A percentile compares a stretch with the other conserved stretches of the same genome.
Conservation (phyloP, 2,888 invertebrate genomes). For the Drosophila atripex region DNA sequence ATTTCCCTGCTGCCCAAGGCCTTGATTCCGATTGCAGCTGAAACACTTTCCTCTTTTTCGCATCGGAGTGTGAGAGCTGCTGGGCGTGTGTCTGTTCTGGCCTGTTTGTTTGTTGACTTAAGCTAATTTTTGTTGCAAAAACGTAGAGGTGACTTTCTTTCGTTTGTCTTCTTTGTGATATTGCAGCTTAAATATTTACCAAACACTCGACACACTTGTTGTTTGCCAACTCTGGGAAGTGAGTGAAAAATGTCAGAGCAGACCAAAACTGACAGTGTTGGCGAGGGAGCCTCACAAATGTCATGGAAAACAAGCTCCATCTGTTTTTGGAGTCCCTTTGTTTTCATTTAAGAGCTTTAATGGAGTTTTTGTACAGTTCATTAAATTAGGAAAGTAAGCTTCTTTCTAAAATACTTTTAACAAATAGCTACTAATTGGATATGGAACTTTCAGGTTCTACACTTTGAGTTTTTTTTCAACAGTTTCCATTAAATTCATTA, state of each 20-base stretch:
- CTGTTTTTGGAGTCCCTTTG: not conserved
- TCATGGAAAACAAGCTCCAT: slow-evolving; percentile 4
- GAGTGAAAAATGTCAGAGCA: not conserved
- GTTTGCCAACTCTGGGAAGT: slow-evolving; percentile 33
- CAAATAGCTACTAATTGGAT: too few relatives aligned
- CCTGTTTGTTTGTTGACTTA: slow-evolving; percentile 49
- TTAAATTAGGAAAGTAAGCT: not conserved
- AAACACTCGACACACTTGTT: slow-evolving; percentile 57
- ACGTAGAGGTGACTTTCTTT: slow-evolving; percentile 12
- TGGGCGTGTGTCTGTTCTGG: slow-evolving; percentile 6
- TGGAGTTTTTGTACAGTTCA: too few relatives aligned
- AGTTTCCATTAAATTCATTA: not conserved
- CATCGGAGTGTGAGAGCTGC: not conserved
- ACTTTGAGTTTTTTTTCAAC: not conserved
- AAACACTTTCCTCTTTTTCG: not conserved
- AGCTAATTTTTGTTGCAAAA: slow-evolving; percentile 53
- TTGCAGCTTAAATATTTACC: slow-evolving; percentile 55
- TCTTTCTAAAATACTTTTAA: not conserved
- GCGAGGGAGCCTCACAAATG: not conserved
- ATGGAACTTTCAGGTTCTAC: not conserved
- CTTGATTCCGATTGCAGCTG: slow-evolving; percentile 45
- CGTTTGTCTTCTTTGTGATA: slow-evolving; percentile 35
- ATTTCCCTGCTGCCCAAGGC: slow-evolving; percentile 31
- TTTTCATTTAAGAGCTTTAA: too few relatives aligned
- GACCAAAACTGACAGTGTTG: not conserved